Evolutionary conservation across 2,888 invertebrate species (phyloP).

Genomic region (Drosophila setosimentum): DNA sequence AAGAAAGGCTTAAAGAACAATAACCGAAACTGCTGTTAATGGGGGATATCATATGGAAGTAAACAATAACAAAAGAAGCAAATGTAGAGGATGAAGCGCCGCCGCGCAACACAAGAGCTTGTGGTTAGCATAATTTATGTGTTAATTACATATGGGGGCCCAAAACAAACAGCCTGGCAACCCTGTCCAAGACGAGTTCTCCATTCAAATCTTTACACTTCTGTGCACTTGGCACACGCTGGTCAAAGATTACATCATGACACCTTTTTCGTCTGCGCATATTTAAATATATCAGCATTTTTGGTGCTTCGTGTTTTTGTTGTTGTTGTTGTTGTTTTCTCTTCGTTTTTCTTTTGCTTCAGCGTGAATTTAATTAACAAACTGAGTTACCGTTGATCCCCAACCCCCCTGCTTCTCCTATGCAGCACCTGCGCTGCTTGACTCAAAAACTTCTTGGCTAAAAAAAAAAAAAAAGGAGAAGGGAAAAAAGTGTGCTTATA

Average conservation of each 20-base stretch:
- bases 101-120: constrained; percentile 1
- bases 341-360: constrained; percentile 14
- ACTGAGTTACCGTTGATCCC: constrained; percentile 40
- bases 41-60: constrained; percentile 30
- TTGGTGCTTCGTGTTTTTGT: neutral
- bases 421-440: constrained; percentile 4
- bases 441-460: constrained; percentile 46
- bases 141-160: constrained; percentile 41
- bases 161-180: constrained; percentile 14
- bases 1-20: constrained; percentile 42
- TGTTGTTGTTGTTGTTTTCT: neutral
- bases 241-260: constrained; percentile 51
- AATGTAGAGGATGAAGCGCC: neutral
- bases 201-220: constrained; percentile 13
- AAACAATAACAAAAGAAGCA: constrained; percentile 32
- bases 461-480: neutral
- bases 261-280: constrained; percentile 41
- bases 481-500: constrained; percentile 38
- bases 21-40: constrained; percentile 4
- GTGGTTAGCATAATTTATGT: constrained; percentile 43
- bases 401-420: neutral
- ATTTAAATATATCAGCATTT: constrained; percentile 19
- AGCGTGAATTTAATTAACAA: constrained; percentile 60
- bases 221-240: constrained; percentile 39
- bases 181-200: neutral